Conservation (phyloP, 2,888 invertebrate species). For the Melieria crassipennis region DNA sequence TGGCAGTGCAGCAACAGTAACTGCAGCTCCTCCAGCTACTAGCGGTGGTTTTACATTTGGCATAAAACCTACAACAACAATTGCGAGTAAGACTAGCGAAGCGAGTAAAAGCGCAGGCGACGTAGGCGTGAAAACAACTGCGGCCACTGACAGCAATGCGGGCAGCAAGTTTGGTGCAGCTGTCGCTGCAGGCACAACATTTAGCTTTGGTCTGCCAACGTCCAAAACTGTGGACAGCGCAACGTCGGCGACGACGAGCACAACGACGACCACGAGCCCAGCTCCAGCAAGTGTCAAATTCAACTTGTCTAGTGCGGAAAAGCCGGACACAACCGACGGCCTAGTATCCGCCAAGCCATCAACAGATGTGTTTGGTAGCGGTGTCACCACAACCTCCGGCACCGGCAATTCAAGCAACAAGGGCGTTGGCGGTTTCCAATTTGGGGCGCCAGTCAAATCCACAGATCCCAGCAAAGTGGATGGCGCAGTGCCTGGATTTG, state of each 20-base stretch:
- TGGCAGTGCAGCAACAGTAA: constrained; percentile 10
- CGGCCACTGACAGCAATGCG: background rate
- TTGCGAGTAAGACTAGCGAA: constrained; percentile 5
- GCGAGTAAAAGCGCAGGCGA: constrained; percentile 22
- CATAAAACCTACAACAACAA: constrained; percentile 33
- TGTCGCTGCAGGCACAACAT: constrained; percentile 34
- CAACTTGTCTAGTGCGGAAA: constrained; percentile 39
- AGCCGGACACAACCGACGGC: constrained; percentile 19
- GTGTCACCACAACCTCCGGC: constrained; percentile 35
- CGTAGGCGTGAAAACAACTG: background rate
- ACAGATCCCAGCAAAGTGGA: constrained; percentile 18
- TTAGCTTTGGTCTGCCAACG: constrained; percentile 43
- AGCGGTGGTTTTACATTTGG: constrained; percentile 41
- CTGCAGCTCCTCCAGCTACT: background rate
- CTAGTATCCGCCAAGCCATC: constrained; percentile 9
- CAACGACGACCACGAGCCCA: constrained; percentile 25
- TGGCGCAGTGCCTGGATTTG: constrained; percentile 30
- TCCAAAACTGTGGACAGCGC: constrained; percentile 3
- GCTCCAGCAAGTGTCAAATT: constrained; percentile 43
- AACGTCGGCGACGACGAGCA: constrained; percentile 11
- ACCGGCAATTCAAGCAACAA: constrained; percentile 36
- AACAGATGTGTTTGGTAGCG: constrained; percentile 11
- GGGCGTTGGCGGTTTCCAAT: constrained; percentile 40
- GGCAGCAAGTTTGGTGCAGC: constrained; percentile 7
- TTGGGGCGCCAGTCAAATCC: constrained; percentile 35